These are phyloP conservation scores for Oscheius sp. DNA, from an alignment of 2,888 invertebrate genomes.

Conservation along the genomic window DNA sequence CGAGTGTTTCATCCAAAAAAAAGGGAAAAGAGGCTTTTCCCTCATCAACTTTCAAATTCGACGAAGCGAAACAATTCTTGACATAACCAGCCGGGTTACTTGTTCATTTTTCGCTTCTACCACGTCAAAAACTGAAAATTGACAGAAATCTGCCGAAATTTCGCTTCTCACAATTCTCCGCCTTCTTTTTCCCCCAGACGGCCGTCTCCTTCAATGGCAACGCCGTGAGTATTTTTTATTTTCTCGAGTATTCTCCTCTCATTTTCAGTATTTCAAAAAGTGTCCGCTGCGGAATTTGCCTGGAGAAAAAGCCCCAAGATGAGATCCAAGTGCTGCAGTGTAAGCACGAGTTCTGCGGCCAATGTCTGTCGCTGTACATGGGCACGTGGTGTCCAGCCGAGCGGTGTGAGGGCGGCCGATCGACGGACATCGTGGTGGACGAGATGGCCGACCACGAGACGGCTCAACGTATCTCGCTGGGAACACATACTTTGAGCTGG, in stretches of 20 bases:
- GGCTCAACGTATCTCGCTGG: conserved; percentile 41
- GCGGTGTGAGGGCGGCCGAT: conserved; percentile 51
- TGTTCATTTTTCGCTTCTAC: too few species aligned
- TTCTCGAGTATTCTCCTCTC: too few species aligned
- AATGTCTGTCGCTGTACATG: conserved; percentile 38
- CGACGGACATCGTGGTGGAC: conserved; percentile 56
- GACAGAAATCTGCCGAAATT: too few species aligned
- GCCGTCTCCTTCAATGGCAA: not conserved
- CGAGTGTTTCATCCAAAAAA: too few species aligned
- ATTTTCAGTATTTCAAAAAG: too few species aligned
- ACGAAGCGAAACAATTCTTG: too few species aligned
- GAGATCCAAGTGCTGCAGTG: conserved; percentile 53
- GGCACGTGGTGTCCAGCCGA: conserved; percentile 45
- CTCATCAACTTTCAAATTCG: too few species aligned
- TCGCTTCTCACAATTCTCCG: not conserved
- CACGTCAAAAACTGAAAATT: too few species aligned
- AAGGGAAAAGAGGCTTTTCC: too few species aligned
- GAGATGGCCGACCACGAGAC: conserved; percentile 42
- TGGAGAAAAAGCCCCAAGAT: conserved; percentile 43
- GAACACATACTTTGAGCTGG: conserved; percentile 37
- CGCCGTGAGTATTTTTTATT: too few species aligned
- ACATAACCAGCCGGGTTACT: too few species aligned
- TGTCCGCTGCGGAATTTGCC: conserved; percentile 45
- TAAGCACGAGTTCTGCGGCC: conserved; percentile 51
- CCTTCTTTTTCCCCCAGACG: not conserved